These are phyloP conservation scores for Dryococelus australis DNA, from an alignment of 2,888 invertebrate species.

Conservation along the genomic window DNA sequence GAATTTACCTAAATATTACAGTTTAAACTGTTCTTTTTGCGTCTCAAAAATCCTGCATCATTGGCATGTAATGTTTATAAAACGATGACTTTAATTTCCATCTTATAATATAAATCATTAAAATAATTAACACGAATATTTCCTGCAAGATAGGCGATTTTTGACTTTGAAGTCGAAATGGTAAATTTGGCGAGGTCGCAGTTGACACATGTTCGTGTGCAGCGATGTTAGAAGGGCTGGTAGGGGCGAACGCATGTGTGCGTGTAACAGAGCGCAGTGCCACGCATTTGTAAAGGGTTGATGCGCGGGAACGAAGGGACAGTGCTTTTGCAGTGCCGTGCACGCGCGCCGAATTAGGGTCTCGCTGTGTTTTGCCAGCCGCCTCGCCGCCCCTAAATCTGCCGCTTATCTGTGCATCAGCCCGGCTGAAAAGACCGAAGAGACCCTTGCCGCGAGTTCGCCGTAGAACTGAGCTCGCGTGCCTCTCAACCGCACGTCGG, in stretches of 20 bases:
- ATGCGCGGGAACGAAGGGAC: neutral
- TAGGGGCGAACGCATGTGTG: neutral
- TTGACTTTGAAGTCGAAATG: no score
- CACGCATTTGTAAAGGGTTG: neutral
- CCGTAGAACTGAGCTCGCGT: neutral
- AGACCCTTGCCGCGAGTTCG: neutral
- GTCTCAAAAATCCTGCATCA: no score
- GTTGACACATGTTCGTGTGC: neutral
- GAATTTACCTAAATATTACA: no score
- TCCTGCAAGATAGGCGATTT: no score
- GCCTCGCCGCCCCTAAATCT: neutral
- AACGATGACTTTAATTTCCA: no score
- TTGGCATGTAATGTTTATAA: no score
- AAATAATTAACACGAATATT: no score
- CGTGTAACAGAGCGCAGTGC: conserved; percentile 20
- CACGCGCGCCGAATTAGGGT: neutral
- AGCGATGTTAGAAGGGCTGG: neutral
- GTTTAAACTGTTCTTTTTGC: no score
- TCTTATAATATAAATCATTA: no score
- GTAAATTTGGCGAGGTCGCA: no score
- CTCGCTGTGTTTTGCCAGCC: neutral
- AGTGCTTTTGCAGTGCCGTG: neutral
- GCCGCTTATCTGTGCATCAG: neutral
- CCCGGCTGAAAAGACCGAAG: neutral
- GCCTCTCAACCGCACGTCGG: neutral